Base-by-base conservation (phyloP, 2,113 vertebrate species). In the Ranitomeya imitator region DNA sequence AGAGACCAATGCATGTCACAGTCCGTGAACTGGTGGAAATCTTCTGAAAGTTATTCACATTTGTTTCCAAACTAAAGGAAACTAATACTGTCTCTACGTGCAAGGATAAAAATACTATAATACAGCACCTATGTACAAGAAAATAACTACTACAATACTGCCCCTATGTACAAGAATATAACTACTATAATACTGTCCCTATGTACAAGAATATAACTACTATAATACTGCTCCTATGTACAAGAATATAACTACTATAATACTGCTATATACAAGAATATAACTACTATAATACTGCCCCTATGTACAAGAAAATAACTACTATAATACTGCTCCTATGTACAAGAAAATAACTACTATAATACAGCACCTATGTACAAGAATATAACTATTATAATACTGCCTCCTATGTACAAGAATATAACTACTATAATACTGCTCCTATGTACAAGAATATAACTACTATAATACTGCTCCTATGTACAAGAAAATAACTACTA, bases 201-300 rank as follows among this genome's bases (percentile, higher is more conserved):
- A 31, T 31, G 26, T 31, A 31, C 26, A 31, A 31, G 26, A 31
- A 31, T 31, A 2, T 31, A 31, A 63, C 61, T 63, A 63, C 61
- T 63, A 63, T 63, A 63, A 63, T 63, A 63, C 61, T 63, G 61
- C 61, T 21, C 61, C 61, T 26, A 69, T 69, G n/a, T 69, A 69
- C 67, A 69, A 69, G n/a, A 69, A 69, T 69, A 69, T 69, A 69
- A 69, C 67, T 69, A 69, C 67, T 69, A 69, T 69, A 69, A 69
- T 69, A 69, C 67, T 69, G 23, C 61, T 69, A 69, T 23, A 7
- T 69, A 69, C 67, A 69, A 69, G 67, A 69, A 69, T 69, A 69
- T 63, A 63, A 63, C 61, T 8, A 19, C 61, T 63, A 63, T 21
- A 63, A 63, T 63, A 31, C 26, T 31, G 26, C n/a, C 13, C 67